Conservation (phyloP, 2,113 vertebrate genomes). For the Trichomycterus rosablanca region DNA sequence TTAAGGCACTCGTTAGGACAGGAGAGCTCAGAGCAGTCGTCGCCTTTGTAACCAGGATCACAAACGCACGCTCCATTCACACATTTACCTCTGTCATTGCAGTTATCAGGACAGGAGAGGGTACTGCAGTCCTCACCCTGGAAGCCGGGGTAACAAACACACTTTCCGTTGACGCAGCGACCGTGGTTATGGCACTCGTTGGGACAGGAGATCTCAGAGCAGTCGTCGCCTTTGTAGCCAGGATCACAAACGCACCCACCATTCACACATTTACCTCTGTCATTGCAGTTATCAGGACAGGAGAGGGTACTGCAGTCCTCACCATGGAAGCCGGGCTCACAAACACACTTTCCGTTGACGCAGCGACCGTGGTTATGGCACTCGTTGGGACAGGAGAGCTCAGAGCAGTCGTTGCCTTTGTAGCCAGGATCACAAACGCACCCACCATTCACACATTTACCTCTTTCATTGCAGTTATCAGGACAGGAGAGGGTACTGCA, state of each 20-base stretch:
- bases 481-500: conserved; percentile 80
- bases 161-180: too few species aligned
- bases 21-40: conserved; percentile 66
- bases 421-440: conserved; percentile 79
- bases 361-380: conserved; percentile 77
- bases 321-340: conserved; percentile 73
- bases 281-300: conserved; percentile 78
- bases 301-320: conserved; percentile 71
- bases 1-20: conserved; percentile 73
- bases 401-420: conserved; percentile 77
- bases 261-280: conserved; percentile 68
- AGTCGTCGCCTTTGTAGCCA: conserved; percentile 74
- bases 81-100: conserved; percentile 74
- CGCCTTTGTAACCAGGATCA: conserved; percentile 69
- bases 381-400: conserved; percentile 76
- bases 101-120: conserved; percentile 75
- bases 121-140: conserved; percentile 73
- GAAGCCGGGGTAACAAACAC: conserved; percentile 75
- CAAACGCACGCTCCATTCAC: conserved; percentile 78
- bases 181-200: conserved; percentile 73
- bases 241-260: conserved; percentile 80
- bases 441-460: conserved; percentile 76
- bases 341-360: conserved; percentile 72
- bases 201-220: conserved; percentile 68
- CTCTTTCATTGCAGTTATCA: conserved; percentile 71